Base-by-base conservation (phyloP, 1,140 invertebrate species). In the Arion vulgaris region DNA sequence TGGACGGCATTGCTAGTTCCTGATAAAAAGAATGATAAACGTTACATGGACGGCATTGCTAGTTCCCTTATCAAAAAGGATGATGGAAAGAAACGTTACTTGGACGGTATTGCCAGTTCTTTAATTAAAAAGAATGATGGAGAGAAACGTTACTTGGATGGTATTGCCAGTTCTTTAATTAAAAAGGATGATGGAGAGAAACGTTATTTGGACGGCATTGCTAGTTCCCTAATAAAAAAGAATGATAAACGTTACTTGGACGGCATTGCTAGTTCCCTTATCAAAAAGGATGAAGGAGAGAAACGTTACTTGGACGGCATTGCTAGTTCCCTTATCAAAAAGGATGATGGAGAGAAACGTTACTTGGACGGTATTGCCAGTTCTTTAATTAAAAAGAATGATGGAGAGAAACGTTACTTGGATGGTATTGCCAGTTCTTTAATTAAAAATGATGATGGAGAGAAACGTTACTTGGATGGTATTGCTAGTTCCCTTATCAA, bases 341-440 rank as follows among this genome's bases (percentile, higher is more conserved):
- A 66, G 32, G 62, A 66, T 17, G 62, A 66, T 28, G 62, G 62
- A 0, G 62, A 66, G n/a, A 66, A 66, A 66, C 62, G 62, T 32
- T 66, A 66, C 19, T 34, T 66, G 32, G 62, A 66, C 17, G 62
- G 62, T 32, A 66, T 66, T 32, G 62, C 62, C 19, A 66, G 62
- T 66, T 66, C 62, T 66, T 17, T 66, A 28, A 66, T 66, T 32
- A 66, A 66, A 32, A 66, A 66, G 32, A 28, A 66, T 34, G 62
- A 66, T 28, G 62, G 62, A 0, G 62, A 66, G n/a, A 66, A 66
- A 66, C 62, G 62, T 32, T 66, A 66, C 19, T 34, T 66, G 32
- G 62, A 66, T 66, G 62, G 62, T 32, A 66, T 66, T 32, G 62
- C 62, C 19, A 66, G 62, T 66, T 66, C 62, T 66, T 32, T 66